These are phyloP conservation scores for Callorhinus ursinus DNA, from an alignment of 2,113 vertebrate species.

Conservation along the genomic window DNA sequence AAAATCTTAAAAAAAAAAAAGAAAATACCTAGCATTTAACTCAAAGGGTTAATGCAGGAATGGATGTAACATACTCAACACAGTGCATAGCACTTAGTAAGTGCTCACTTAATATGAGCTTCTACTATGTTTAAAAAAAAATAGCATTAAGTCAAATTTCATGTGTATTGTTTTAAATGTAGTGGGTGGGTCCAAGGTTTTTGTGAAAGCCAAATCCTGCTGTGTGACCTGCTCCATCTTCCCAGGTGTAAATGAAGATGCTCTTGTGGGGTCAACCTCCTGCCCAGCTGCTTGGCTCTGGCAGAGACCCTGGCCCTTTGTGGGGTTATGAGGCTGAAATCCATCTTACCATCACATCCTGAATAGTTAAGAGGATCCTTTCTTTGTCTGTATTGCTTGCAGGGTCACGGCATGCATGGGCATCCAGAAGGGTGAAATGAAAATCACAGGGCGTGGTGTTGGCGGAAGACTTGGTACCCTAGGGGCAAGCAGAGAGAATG, in stretches of 20 bases:
- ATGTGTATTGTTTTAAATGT: neutral
- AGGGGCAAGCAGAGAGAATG: constrained; percentile 10
- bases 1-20: neutral
- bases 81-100: neutral
- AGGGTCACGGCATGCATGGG: neutral
- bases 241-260: neutral
- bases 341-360: constrained; percentile 88
- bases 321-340: neutral
- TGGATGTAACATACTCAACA: neutral
- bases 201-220: neutral
- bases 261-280: neutral
- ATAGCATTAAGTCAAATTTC: neutral
- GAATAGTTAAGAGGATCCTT: constrained; percentile 87
- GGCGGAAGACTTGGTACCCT: constrained; percentile 17
- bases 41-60: neutral
- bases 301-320: neutral
- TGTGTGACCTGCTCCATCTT: neutral
- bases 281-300: neutral
- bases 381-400: constrained; percentile 69
- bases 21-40: neutral
- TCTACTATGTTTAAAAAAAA: neutral
- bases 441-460: neutral
- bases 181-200: neutral
- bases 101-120: neutral
- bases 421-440: neutral